Percentiles rank a stretch among this genome's conserved stretches.
Evolutionary conservation across 2,888 invertebrate species (phyloP).

Genomic region (Drosophila bunnanda): DNA sequence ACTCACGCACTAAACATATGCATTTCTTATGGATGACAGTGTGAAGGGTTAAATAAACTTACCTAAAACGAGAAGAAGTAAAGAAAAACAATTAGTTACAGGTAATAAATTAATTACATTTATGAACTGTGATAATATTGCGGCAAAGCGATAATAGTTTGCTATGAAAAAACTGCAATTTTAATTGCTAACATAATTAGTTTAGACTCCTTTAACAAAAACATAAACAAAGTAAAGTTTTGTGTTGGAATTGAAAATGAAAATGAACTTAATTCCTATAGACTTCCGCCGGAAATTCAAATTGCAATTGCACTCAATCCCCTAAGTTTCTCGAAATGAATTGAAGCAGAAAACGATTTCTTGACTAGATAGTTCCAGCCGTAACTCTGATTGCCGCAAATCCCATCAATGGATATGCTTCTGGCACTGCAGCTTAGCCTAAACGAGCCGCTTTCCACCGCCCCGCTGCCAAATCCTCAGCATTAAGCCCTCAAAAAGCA

Average conservation of each 20-base stretch:
- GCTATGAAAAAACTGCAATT: background rate
- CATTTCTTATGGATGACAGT: background rate
- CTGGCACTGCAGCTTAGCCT: slow-evolving; percentile 26
- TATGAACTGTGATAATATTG: background rate
- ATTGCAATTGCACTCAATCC: background rate
- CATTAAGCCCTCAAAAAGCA: slow-evolving; percentile 49
- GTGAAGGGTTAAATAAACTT: slow-evolving; percentile 47
- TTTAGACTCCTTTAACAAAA: background rate
- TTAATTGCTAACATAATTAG: background rate
- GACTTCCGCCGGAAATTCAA: background rate
- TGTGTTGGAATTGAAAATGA: background rate
- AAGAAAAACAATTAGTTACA: slow-evolving; percentile 11
- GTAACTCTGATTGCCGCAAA: slow-evolving; percentile 23
- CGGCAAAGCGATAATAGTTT: background rate
- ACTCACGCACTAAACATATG: slow-evolving; percentile 56
- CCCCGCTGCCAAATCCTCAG: slow-evolving; percentile 18
- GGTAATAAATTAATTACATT: background rate
- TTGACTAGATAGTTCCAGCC: slow-evolving; percentile 1
- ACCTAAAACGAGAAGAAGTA: slow-evolving; percentile 64
- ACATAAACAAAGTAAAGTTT: background rate
- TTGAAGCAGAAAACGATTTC: slow-evolving; percentile 6
- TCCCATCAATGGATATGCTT: slow-evolving; percentile 23
- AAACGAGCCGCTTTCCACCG: slow-evolving; percentile 26
- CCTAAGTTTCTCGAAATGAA: slow-evolving; percentile 9
- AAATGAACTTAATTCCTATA: background rate